Evolutionary conservation across 2,888 invertebrate species (phyloP), one percentile per base, ranked within the genome.

Genomic region (Stenolophus ochropezus): DNA sequence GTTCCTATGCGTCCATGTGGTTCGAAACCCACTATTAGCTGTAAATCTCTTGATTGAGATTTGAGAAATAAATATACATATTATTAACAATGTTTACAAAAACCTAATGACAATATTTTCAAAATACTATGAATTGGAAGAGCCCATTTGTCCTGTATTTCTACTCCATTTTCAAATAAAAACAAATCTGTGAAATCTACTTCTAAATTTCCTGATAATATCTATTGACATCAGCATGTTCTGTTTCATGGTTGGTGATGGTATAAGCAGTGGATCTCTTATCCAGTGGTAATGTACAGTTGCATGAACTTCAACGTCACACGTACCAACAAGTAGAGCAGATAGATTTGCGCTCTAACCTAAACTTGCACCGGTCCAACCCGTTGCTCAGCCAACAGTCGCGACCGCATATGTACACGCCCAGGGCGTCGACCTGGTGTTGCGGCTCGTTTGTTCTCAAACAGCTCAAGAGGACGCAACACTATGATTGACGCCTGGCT

Each of bases 381-480:
- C 91, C 91, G 5, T 90, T 90, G 83, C 89, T 90, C 89, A 90
- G 56, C 8, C 56, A 80, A n/a, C 78, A 78, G 27, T 20, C 42
- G 2, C 49, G 88, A 77, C 89, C 89, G 82, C 89, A 89, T 84
- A 69, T 79, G 65, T 84, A 84, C 53, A 91, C 92, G 80, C 91
- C 92, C 53, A 91, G 93, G 85, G 93, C 93, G 82, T 92, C 93
- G 84, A 93, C 93, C 25, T 95, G 95, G 95, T 95, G 95, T 89
- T 95, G 95, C 89, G 95, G 94, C 88, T 93, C 93, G 85, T 94
- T 95, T 90, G 94, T 95, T 84, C 90, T 92, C 88, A 93, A 94
- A 89, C 94, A 95, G 85, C 92, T 95, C 90, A 93, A 93, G 86
- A 94, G 94, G 89, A 93, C 94, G 78, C 94, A 95, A 88, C 93